phyloP scores from a whole-genome alignment of 2,888 invertebrate species.

The Dorcus parallelipipedus region DNA sequence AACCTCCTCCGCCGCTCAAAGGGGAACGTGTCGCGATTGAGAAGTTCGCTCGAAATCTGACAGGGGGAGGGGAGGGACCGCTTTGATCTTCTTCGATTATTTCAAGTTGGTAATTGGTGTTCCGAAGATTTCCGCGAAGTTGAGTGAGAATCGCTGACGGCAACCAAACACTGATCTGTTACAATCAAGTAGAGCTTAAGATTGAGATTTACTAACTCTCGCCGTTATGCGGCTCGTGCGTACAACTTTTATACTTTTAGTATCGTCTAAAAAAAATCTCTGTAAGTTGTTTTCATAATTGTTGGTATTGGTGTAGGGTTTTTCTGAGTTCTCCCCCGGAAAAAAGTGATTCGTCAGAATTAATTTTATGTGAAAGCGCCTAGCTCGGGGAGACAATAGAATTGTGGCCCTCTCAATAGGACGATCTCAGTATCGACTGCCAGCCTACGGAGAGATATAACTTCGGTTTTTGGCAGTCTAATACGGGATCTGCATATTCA shows the following conservation, averaged over 20 bases:
- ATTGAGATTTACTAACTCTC: no score
- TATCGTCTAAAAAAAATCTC: no score
- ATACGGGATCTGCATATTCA: conserved; percentile 49
- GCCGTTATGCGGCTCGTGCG: no score
- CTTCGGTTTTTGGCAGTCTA: conserved; percentile 48
- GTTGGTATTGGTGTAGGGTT: no score
- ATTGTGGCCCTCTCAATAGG: neutral
- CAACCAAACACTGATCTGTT: no score
- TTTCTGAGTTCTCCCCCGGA: no score
- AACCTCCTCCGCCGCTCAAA: neutral
- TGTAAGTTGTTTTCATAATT: no score
- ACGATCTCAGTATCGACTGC: conserved; percentile 1
- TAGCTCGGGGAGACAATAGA: neutral
- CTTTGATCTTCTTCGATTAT: conserved; percentile 1
- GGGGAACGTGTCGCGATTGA: neutral
- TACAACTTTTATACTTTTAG: no score
- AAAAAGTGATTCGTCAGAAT: no score
- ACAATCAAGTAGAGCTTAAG: no score
- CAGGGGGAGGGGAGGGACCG: neutral
- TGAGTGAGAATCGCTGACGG: no score
- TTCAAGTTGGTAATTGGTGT: neutral
- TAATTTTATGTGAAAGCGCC: neutral
- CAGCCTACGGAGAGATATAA: conserved; percentile 19
- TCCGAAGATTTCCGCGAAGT: neutral
- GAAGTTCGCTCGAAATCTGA: neutral